Evolutionary conservation across 2,888 invertebrate species (phyloP).

Genomic region (Troglohyphantes excavatus): DNA sequence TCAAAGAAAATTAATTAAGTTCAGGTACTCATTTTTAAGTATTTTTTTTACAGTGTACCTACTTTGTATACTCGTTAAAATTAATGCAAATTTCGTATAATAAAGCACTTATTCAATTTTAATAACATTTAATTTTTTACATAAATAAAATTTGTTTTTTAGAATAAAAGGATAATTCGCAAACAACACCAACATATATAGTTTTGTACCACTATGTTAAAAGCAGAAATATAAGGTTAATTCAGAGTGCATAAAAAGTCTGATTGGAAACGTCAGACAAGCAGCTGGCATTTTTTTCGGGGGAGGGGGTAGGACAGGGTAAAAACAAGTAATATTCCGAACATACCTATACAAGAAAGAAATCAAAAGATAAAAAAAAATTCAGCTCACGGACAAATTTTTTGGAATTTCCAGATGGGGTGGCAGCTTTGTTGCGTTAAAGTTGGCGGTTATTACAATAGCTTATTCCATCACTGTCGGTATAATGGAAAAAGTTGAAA

Average conservation of each 20-base stretch:
- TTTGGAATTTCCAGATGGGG: slow-evolving; percentile 44
- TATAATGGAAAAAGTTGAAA: slow-evolving; percentile 37
- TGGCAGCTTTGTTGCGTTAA: slow-evolving; percentile 50
- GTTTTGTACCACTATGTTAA: no score
- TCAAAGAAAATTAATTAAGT: no score
- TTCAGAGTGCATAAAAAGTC: neutral
- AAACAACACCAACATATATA: no score
- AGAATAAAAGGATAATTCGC: no score
- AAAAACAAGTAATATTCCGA: neutral
- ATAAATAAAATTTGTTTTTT: no score
- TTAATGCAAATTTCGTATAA: no score
- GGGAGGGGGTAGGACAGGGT: neutral
- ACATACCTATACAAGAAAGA: neutral
- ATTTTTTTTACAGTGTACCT: no score
- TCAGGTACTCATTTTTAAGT: no score
- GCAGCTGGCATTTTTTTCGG: neutral
- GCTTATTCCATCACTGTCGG: slow-evolving; percentile 67
- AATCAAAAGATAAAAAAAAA: slow-evolving; percentile 13
- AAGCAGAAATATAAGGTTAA: neutral
- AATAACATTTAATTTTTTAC: no score
- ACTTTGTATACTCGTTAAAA: no score
- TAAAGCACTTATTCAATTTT: no score
- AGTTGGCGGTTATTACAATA: slow-evolving; percentile 62
- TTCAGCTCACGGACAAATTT: slow-evolving; percentile 29
- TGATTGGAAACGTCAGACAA: neutral